Conservation (phyloP, 2,113 vertebrate genomes). For the Menura novaehollandiae region DNA sequence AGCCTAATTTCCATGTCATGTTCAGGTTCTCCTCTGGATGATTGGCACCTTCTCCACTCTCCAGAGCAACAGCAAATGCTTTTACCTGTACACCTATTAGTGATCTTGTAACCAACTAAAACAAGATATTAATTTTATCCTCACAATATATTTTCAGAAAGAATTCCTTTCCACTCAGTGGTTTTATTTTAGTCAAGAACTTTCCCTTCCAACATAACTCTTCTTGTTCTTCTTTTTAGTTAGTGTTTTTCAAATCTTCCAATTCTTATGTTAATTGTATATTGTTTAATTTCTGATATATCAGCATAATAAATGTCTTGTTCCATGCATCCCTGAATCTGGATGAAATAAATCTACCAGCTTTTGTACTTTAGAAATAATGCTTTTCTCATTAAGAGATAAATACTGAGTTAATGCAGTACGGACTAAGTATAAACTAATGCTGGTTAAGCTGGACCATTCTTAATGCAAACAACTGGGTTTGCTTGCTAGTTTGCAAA, state of each 20-base stretch:
- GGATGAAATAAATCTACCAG: background rate
- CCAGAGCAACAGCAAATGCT: background rate
- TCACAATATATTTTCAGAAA: background rate
- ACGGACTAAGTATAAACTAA: background rate
- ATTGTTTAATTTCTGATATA: background rate
- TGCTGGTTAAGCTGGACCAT: background rate
- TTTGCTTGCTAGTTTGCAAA: background rate
- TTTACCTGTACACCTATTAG: background rate
- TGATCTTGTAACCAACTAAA: background rate
- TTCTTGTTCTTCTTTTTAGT: background rate
- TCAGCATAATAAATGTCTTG: background rate
- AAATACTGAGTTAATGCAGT: background rate
- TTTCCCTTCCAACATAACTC: background rate
- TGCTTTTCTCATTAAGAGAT: background rate
- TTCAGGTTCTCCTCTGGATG: background rate
- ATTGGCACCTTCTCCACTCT: fast-evolving
- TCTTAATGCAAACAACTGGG: background rate
- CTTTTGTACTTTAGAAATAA: background rate
- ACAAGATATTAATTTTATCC: background rate
- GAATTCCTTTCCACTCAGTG: background rate
- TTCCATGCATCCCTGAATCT: background rate
- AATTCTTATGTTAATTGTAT: background rate
- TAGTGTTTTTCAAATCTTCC: background rate
- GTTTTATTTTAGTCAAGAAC: background rate
- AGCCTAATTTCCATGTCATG: background rate